phyloP scores from a whole-genome alignment of 2,888 invertebrate genomes.

The Eurytoma californica region DNA sequence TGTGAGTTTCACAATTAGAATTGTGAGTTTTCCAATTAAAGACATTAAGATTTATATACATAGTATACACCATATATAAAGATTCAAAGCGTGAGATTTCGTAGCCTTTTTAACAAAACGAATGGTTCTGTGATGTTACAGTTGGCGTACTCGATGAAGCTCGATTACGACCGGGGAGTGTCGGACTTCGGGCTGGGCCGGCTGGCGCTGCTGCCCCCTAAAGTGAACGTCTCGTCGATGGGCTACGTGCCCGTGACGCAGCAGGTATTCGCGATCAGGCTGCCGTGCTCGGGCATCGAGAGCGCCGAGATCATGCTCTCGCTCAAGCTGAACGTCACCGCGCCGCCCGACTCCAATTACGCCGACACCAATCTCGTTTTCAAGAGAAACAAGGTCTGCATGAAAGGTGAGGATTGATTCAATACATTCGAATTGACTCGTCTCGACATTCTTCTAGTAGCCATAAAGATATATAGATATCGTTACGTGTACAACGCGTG shows the following conservation, averaged over 20 bases:
- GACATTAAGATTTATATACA: too few species aligned
- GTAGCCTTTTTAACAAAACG: neutral
- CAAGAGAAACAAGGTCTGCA: conserved; percentile 91
- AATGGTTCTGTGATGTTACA: conserved; percentile 71
- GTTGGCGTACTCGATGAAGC: conserved; percentile 86
- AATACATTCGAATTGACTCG: too few species aligned
- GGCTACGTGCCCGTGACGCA: conserved; percentile 87
- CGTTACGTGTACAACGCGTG: too few species aligned
- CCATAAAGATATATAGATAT: too few species aligned
- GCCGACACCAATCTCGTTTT: conserved; percentile 86
- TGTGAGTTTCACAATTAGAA: too few species aligned
- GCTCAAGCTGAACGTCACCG: conserved; percentile 88
- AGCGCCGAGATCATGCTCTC: conserved; percentile 89
- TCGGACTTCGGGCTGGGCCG: conserved; percentile 65
- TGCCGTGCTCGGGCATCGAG: conserved; percentile 89
- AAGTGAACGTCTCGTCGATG: conserved; percentile 88
- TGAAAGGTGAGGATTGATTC: conserved; percentile 79
- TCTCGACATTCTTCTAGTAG: too few species aligned
- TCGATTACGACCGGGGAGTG: conserved; percentile 83
- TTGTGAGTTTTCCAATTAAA: too few species aligned
- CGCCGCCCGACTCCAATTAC: conserved; percentile 80
- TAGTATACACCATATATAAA: too few species aligned
- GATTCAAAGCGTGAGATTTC: neutral
- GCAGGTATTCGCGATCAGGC: conserved; percentile 85
- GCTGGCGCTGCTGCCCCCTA: conserved; percentile 84